Evolutionary conservation across 1,140 invertebrate genomes (phyloP), one percentile per base, ranked within the genome.

Genomic region (Oreohelix idahoensis): DNA sequence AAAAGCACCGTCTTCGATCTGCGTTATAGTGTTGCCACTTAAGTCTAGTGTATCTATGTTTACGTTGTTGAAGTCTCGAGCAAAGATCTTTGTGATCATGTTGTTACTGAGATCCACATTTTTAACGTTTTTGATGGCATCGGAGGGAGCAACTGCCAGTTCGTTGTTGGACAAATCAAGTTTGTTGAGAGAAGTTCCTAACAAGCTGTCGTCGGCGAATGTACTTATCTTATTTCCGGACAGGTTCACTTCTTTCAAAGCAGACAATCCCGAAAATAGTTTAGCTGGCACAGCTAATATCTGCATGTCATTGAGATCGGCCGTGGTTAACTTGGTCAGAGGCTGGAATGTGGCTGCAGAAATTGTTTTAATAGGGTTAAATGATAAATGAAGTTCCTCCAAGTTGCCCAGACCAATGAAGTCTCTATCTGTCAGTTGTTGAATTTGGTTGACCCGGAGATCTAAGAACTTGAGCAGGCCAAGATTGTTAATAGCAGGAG

Each of bases 121-220:
- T 38, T 32, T 39, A 35, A 71, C 71, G 8, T 36, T n/a, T 11
- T 79, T 69, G 42, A 86, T 45, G 58, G 73, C 71, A 71, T 45
- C 69, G 35, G 81, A 45, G 0, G 89, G 89, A 81, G 87, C 73
- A 17, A 79, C 26, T 66, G 85, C 84, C 23, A 90, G 71, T n/a
- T 73, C 29, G 70, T 90, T 90, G 15, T 84, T 51, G 0, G 85
- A 85, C 36, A 90, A 45, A 74, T 90, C 85, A 29, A 90, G 58
- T 26, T 74, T 29, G 13, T 81, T 84, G 17, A 88, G 15, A 38
- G 83, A 71, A 17, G 88, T 87, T 53, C 85, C 86, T 13, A 29
- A 36, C 35, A 89, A 85, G 15, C 86, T 69, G 32, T 69, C 80
- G 0, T 76, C 70, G 17, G 75, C 77, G 26, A 89, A 77, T 20